Conservation (phyloP, 2,888 invertebrate genomes). For the Drosophila subsilvestris region DNA sequence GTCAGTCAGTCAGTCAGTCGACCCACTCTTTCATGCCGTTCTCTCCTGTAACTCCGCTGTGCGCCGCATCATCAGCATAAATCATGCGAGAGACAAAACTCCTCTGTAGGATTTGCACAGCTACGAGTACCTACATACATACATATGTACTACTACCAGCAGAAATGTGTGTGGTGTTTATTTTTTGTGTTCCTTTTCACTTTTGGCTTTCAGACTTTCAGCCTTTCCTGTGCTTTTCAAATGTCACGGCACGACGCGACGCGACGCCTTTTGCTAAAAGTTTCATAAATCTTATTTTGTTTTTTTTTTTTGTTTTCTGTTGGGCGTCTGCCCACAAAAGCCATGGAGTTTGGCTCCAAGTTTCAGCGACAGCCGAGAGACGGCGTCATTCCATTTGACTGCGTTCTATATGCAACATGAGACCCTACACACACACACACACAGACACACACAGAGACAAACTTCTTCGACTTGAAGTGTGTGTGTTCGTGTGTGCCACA, state of each 20-base stretch:
- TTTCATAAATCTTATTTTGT: slow-evolving; percentile 79
- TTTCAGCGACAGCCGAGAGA: slow-evolving; percentile 41
- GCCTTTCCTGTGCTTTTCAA: slow-evolving; percentile 48
- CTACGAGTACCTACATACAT: too few relatives aligned
- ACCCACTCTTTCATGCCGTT: slow-evolving; percentile 29
- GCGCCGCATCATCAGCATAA: slow-evolving; percentile 73
- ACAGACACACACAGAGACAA: slow-evolving; percentile 7
- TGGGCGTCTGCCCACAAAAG: slow-evolving; percentile 71
- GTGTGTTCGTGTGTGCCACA: slow-evolving; percentile 36
- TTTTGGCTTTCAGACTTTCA: slow-evolving; percentile 30
- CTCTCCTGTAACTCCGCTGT: slow-evolving; percentile 12
- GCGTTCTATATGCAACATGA: slow-evolving; percentile 72
- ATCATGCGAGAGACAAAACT: slow-evolving; percentile 62
- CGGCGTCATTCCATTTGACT: slow-evolving; percentile 78
- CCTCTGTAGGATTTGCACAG: slow-evolving; percentile 55
- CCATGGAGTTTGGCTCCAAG: slow-evolving; percentile 25
- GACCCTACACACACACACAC: slow-evolving; percentile 36
- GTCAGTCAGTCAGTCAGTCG: slow-evolving; percentile 50
- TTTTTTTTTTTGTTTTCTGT: slow-evolving; percentile 68
- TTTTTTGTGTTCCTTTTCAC: slow-evolving; percentile 21
- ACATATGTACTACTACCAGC: slow-evolving; percentile 5
- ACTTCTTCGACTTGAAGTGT: background rate
- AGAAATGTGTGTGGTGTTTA: slow-evolving; percentile 10
- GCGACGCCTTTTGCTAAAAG: slow-evolving; percentile 76
- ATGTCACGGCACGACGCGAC: slow-evolving; percentile 40